Evolutionary conservation across 1,140 invertebrate genomes (phyloP).

Genomic region (Drosophila hydei): DNA sequence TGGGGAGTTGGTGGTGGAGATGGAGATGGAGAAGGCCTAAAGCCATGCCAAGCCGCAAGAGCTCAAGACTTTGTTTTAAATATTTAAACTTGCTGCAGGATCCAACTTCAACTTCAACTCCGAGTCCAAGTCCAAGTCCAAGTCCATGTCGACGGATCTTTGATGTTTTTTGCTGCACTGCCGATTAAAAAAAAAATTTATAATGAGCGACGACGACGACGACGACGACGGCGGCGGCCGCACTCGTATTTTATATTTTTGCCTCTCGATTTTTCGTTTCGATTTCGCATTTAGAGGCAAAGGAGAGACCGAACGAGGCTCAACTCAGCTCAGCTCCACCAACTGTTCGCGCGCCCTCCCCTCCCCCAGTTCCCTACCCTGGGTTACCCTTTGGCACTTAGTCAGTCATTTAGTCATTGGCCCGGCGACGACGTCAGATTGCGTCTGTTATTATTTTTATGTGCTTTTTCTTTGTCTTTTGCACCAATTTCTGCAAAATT

Average conservation of each 20-base stretch:
- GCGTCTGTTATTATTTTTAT: constrained; percentile 79
- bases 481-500: constrained; percentile 79
- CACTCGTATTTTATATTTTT: constrained; percentile 75
- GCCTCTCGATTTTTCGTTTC: constrained; percentile 71
- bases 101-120: constrained; percentile 17
- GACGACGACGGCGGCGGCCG: constrained; percentile 37
- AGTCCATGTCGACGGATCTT: constrained; percentile 65
- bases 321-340: not conserved
- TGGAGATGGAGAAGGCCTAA: constrained; percentile 18
- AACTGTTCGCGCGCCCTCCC: not conserved
- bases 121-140: constrained; percentile 5
- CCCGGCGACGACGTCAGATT: constrained; percentile 53
- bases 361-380: not conserved
- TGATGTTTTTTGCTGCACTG: constrained; percentile 71
- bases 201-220: constrained; percentile 70
- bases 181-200: constrained; percentile 77
- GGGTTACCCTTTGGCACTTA: constrained; percentile 70
- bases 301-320: not conserved
- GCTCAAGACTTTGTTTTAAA: constrained; percentile 76
- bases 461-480: constrained; percentile 79
- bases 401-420: constrained; percentile 81
- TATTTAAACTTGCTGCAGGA: constrained; percentile 77
- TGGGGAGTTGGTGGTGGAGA: constrained; percentile 5
- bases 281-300: constrained; percentile 70
- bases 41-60: constrained; percentile 28